phyloP scores from a whole-genome alignment of 53 echinoderm and acorn worm genomes.

The Apostichopus leukothele region DNA sequence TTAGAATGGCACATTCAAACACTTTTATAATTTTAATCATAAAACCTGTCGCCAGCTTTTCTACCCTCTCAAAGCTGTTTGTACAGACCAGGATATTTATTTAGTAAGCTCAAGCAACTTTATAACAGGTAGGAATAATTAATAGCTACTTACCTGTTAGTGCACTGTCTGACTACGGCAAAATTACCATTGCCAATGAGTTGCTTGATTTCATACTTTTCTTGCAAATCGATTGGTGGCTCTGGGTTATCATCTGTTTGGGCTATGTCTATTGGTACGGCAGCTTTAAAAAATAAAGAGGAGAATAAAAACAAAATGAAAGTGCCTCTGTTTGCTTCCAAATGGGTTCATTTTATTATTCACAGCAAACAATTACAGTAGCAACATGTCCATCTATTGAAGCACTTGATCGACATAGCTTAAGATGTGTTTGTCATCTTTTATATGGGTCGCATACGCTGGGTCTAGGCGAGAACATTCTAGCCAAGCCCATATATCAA shows the following conservation, averaged over 20 bases:
- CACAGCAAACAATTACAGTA: too few relatives aligned
- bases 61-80: not conserved
- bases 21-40: too few relatives aligned
- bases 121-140: not conserved
- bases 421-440: too few relatives aligned
- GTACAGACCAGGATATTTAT: not conserved
- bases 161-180: slow-evolving; percentile 95
- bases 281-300: slow-evolving; percentile 41
- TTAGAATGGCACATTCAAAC: too few relatives aligned
- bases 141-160: slow-evolving; percentile 74
- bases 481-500: too few relatives aligned
- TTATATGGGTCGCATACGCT: too few relatives aligned
- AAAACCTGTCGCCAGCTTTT: too few relatives aligned
- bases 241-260: not conserved
- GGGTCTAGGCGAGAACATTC: too few relatives aligned
- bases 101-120: too few relatives aligned
- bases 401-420: too few relatives aligned
- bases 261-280: slow-evolving; percentile 32
- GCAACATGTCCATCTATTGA: too few relatives aligned
- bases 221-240: slow-evolving; percentile 65
- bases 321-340: not conserved
- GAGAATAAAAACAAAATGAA: not conserved
- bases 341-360: too few relatives aligned
- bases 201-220: slow-evolving; percentile 83
- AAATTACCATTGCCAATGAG: slow-evolving; percentile 98